phyloP scores from a whole-genome alignment of 1,140 invertebrate species.

The Teleopsis dalmanni region DNA sequence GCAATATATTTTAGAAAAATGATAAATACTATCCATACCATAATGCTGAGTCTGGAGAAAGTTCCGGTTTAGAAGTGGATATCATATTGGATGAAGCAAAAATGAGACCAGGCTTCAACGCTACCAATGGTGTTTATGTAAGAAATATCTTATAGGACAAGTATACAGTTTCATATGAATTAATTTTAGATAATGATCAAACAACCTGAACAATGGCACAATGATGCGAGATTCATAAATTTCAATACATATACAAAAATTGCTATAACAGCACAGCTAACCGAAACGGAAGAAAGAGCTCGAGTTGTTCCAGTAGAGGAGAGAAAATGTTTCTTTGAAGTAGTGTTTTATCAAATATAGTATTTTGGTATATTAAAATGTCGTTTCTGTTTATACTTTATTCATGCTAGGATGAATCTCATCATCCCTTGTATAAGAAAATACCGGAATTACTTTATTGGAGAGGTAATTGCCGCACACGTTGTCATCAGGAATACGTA shows the following conservation, averaged over 20 bases:
- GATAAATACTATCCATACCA: slow-evolving; percentile 28
- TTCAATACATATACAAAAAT: slow-evolving; percentile 20
- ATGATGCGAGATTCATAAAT: slow-evolving; percentile 16
- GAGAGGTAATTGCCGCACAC: slow-evolving; percentile 29
- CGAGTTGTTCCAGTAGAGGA: slow-evolving; percentile 12
- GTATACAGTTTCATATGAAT: neutral
- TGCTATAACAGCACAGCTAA: slow-evolving; percentile 19
- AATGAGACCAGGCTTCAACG: neutral
- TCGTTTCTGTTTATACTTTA: neutral
- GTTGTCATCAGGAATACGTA: slow-evolving; percentile 34
- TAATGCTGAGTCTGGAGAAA: slow-evolving; percentile 21
- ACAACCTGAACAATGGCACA: slow-evolving; percentile 29
- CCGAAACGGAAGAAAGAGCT: slow-evolving; percentile 16
- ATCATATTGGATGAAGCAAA: slow-evolving; percentile 18
- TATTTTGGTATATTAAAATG: neutral
- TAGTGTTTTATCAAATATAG: neutral
- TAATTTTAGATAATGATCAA: slow-evolving; percentile 25
- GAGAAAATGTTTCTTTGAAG: slow-evolving; percentile 24
- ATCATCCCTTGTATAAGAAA: slow-evolving; percentile 24
- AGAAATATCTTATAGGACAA: neutral
- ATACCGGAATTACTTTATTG: slow-evolving; percentile 29
- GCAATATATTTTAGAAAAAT: slow-evolving; percentile 12
- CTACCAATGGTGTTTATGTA: slow-evolving; percentile 17
- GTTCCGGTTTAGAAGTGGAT: slow-evolving; percentile 21
- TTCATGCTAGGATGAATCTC: slow-evolving; percentile 18